Conservation (phyloP, 2,113 vertebrate species). For the Meleagris gallopavo region DNA sequence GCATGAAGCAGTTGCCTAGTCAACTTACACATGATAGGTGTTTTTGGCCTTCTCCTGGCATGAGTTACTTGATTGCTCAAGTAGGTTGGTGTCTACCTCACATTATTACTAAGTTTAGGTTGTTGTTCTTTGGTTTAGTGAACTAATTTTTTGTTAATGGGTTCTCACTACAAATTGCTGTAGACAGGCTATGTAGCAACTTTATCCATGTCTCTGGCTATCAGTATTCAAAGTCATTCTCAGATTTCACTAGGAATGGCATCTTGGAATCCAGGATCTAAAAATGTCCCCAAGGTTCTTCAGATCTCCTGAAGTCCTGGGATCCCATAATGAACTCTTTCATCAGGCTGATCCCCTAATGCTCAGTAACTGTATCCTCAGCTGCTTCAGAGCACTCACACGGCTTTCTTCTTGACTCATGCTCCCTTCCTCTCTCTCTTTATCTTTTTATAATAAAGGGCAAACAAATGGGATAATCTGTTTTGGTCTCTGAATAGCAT, state of each 20-base stretch:
- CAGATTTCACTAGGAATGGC: constrained; percentile 8
- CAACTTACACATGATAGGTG: rapidly evolving
- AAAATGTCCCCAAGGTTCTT: background rate
- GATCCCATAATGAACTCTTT: background rate
- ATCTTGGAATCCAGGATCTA: background rate
- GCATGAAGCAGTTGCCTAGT: background rate
- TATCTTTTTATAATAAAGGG: background rate
- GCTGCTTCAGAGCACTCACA: background rate
- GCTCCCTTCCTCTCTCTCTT: background rate
- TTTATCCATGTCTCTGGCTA: background rate
- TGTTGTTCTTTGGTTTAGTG: background rate
- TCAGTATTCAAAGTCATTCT: background rate
- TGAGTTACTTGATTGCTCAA: background rate
- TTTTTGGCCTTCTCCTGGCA: background rate
- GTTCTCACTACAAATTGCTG: background rate
- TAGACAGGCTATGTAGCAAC: background rate
- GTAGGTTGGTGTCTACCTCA: background rate
- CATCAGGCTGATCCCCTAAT: background rate
- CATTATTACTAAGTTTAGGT: constrained; percentile 34
- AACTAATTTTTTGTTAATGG: background rate
- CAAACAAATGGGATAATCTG: background rate
- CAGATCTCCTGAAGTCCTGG: background rate
- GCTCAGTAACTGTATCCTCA: background rate
- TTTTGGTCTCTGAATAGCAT: background rate
- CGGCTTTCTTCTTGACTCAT: background rate